These are phyloP conservation scores for Thymelicus lineola DNA, from an alignment of 2,888 invertebrate genomes.

Conservation along the genomic window DNA sequence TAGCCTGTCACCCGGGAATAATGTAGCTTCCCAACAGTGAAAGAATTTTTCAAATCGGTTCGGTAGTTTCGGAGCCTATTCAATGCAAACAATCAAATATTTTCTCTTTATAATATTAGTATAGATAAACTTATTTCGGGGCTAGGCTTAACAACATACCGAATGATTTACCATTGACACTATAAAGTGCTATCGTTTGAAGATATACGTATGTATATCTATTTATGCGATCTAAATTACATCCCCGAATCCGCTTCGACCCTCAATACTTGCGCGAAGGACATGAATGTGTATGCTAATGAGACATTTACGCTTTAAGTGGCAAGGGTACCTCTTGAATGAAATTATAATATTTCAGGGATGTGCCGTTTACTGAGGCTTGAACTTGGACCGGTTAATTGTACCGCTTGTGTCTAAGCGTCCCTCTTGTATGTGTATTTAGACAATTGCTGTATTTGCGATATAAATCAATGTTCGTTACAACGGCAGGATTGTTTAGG, in stretches of 20 bases:
- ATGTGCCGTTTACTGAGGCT: background rate
- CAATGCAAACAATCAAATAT: too few species aligned
- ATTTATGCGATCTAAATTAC: background rate
- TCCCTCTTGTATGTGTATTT: slow-evolving; percentile 2
- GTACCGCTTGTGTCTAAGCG: background rate
- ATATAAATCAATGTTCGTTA: slow-evolving; percentile 8
- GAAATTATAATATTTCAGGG: slow-evolving; percentile 12
- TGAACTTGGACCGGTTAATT: slow-evolving; percentile 7
- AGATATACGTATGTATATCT: background rate
- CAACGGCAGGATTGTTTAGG: background rate
- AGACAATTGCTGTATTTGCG: slow-evolving; percentile 12
- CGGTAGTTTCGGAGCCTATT: too few species aligned
- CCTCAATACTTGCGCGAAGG: slow-evolving; percentile 1
- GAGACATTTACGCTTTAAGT: slow-evolving; percentile 11
- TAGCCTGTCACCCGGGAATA: too few species aligned
- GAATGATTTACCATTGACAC: too few species aligned
- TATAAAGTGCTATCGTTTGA: too few species aligned
- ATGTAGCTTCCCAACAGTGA: too few species aligned
- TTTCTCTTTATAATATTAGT: too few species aligned
- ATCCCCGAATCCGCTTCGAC: background rate
- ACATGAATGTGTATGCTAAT: slow-evolving; percentile 12
- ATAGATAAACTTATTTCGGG: too few species aligned
- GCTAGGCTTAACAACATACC: too few species aligned
- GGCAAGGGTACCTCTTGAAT: background rate
- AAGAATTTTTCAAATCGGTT: too few species aligned